Evolutionary conservation across 2,888 invertebrate species (phyloP), one percentile per base, ranked within the genome.

Genomic region (Caenorhabditis sp.): DNA sequence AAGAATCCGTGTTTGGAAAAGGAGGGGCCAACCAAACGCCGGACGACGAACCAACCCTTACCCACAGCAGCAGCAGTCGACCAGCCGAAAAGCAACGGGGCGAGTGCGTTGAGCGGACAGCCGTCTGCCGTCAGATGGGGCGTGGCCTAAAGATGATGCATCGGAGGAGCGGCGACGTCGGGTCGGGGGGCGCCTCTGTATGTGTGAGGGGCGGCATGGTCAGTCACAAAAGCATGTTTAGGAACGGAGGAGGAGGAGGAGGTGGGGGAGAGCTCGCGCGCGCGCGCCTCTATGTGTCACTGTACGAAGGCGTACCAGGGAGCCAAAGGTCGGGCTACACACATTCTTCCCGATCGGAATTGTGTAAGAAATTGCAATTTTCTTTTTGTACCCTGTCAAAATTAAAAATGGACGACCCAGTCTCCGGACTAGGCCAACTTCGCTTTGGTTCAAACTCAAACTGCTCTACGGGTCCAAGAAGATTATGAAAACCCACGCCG

Each of bases 101-200:
- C 61, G 72, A 72, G 72, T 72, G 72, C 72, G 72, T 48, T 50
- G 72, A 63, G 55, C 56, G 72, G 72, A 56, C 72, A 72, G 72
- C 15, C 62, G 71, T 46, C 56, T 62, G 52, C 43, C 56, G 63
- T 46, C 35, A 53, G 39, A 11, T n/a, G 59, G 46, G 70, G 73
- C 65, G 73, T 63, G 65, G 73, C 65, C 63, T 58, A 59, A 73
- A 73, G 65, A 73, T 72, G 63, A 72, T 72, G 63, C 46, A 71
- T 61, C 46, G 55, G 39, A 43, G 56, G 55, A 50, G 71, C 55
- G 43, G 58, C 68, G 58, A 41, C 56, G 26, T 30, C 32, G 24
- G 11, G 39, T 13, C 30, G 50, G 45, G 61, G 61, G 13, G 37
- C 48, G n/a, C n/a, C n/a, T n/a, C n/a, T n/a, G n/a, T n/a, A n/a